Percentiles rank a stretch among this genome's conserved stretches.
Evolutionary conservation across 1,140 invertebrate genomes (phyloP).

Genomic region (Aphidius ervi): DNA sequence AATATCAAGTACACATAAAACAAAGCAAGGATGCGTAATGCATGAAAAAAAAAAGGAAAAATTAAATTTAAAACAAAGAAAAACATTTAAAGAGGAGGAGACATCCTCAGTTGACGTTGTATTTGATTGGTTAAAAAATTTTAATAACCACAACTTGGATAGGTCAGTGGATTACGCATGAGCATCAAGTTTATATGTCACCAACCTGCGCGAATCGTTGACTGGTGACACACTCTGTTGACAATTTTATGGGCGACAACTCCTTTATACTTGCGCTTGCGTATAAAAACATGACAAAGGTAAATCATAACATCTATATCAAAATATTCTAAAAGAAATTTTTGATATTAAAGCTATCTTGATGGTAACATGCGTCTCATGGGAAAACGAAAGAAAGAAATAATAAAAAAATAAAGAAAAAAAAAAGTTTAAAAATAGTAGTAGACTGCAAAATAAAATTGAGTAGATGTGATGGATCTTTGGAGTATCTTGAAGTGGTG

Average conservation of each 20-base stretch:
- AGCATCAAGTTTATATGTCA: constrained; percentile 42
- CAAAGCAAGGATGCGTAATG: no score
- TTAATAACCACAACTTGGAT: constrained; percentile 50
- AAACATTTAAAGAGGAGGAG: constrained; percentile 20
- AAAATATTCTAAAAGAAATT: constrained; percentile 4
- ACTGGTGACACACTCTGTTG: not conserved
- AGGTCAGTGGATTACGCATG: constrained; percentile 51
- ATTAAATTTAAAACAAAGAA: not conserved
- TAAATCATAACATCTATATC: not conserved
- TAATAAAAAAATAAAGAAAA: no score
- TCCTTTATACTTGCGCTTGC: not conserved
- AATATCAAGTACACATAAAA: no score
- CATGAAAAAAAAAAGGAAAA: not conserved
- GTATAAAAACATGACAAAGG: not conserved
- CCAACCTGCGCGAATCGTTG: constrained; percentile 18
- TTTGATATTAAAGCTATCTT: constrained; percentile 7
- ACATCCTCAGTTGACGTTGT: constrained; percentile 32
- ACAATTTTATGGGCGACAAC: not conserved
- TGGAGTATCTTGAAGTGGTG: not conserved
- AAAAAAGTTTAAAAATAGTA: no score
- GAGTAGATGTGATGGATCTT: constrained; percentile 13
- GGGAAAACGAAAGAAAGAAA: constrained; percentile 18
- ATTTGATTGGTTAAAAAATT: constrained; percentile 52
- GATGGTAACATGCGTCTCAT: constrained; percentile 17
- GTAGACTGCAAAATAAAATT: no score